Percentiles rank a stretch among this genome's conserved stretches.
phyloP scores from a whole-genome alignment of 2,797 vertebrate species.

The Scleropages formosus region DNA sequence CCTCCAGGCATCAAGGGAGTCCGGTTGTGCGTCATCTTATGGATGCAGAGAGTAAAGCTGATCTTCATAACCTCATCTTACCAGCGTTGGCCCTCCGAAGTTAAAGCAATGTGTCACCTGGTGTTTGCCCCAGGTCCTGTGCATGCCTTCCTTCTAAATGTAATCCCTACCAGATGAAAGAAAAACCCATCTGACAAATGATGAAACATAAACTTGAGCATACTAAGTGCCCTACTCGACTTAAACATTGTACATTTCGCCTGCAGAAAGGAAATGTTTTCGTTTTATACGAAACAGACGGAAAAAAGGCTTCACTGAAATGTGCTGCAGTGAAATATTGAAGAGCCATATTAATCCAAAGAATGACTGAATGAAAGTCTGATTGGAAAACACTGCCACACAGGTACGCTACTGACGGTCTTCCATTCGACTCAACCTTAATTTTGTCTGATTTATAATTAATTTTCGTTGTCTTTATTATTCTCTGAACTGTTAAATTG shows the following conservation, averaged over 20 bases:
- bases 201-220: not conserved
- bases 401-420: not conserved
- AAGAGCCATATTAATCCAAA: not conserved
- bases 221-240: not conserved
- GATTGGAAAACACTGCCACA: not conserved
- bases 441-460: not conserved
- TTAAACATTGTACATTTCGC: too few species aligned
- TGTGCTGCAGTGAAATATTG: not conserved
- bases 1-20: not conserved
- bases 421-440: not conserved
- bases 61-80: not conserved
- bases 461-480: slow-evolving; percentile 2
- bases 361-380: too few species aligned
- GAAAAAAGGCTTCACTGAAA: not conserved
- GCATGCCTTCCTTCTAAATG: not conserved
- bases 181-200: not conserved
- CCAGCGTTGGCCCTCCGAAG: not conserved
- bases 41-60: not conserved
- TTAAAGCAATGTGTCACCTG: not conserved
- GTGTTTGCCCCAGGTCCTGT: not conserved
- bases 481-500: not conserved
- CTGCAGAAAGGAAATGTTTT: not conserved
- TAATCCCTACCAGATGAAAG: not conserved
- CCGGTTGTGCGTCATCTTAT: not conserved
- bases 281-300: not conserved